A percentile compares a stretch with the other conserved stretches of the same genome.
Conservation (phyloP, 2,113 vertebrate species). For the Pterocles orientalis region DNA sequence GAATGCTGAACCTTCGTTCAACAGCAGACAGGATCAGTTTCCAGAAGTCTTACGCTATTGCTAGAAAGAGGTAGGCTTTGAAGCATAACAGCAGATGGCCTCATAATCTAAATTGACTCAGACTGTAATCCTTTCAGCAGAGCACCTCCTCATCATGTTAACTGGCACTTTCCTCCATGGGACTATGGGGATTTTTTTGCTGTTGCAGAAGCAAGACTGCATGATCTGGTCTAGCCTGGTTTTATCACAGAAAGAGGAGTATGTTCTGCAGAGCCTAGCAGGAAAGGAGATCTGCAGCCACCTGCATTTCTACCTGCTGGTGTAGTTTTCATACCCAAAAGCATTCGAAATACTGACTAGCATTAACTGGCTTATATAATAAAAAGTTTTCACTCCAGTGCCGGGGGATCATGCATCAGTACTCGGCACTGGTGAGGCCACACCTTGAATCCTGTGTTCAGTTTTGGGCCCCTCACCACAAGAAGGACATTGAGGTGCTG, state of each 20-base stretch:
- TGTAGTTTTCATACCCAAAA: background rate
- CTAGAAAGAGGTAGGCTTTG: background rate
- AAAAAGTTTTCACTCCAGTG: background rate
- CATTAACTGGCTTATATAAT: background rate
- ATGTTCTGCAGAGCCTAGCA: background rate
- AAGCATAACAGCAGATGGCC: background rate
- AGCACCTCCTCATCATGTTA: background rate
- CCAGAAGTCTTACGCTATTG: background rate
- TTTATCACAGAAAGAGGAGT: background rate
- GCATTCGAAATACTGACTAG: background rate
- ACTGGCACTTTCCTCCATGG: background rate
- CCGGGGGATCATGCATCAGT: background rate
- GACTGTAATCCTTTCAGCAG: background rate
- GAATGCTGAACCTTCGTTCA: background rate
- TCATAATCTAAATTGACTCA: background rate
- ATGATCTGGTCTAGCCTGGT: background rate
- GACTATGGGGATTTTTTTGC: background rate
- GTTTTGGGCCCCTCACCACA: too few species aligned
- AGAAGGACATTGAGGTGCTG: too few species aligned
- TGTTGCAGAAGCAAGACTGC: background rate
- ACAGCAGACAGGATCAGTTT: background rate
- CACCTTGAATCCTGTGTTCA: too few species aligned
- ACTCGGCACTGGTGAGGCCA: too few species aligned
- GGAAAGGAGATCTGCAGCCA: background rate
- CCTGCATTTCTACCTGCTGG: background rate